Base-by-base conservation (phyloP, 2,888 invertebrate genomes). In the Tubulanus polymorphus region DNA sequence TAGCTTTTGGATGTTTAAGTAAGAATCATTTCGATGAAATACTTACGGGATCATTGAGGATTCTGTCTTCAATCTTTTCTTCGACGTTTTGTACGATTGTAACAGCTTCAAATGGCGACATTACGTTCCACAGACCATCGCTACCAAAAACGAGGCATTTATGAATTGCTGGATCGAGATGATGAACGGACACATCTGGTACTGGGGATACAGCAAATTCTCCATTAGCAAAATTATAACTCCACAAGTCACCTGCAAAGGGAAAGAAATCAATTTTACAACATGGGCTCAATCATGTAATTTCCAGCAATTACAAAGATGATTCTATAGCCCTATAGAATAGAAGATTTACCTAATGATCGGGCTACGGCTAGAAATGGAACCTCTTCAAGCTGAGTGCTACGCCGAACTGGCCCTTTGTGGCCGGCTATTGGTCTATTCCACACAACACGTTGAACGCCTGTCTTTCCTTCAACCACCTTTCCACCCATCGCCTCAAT, bases 191-290 rank as follows among this genome's bases (percentile, higher is more conserved):
- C 12, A 95, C 91, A 82, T 99, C 97, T 0, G 97, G 97, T 78
- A 93, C 93, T 0, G 97, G 97, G 29, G 94, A 94, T n/a, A 99
- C 96, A 20, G 95, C 89, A 81, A 93, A 99, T 78, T 90, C 88
- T 78, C 93, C 88, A 66, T 88, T 86, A 56, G 87, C 87, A 1
- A 90, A 89, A 81, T 96, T 95, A 78, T 93, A 96, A 70, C 95
- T 95, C 97, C 97, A 99, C 18, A 99, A 83, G 79, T 97, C 97
- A 48, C 96, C 86, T 86, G 66, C 26, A 70, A 64, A 59, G 48
- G 47, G 48, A 61, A 53, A 32, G n/a, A n/a, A 12, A n/a, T n/a
- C 35, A 32, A 32, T 32, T 12, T n/a, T 12, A 32, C 35, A 32
- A 12, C 35, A 32, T n/a, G n/a, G n/a, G n/a, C n/a, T n/a, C n/a